Percentiles rank a stretch among this genome's conserved stretches.
These are phyloP conservation scores for Apoderus coryli DNA, from an alignment of 2,888 invertebrate species.

Conservation along the genomic window DNA sequence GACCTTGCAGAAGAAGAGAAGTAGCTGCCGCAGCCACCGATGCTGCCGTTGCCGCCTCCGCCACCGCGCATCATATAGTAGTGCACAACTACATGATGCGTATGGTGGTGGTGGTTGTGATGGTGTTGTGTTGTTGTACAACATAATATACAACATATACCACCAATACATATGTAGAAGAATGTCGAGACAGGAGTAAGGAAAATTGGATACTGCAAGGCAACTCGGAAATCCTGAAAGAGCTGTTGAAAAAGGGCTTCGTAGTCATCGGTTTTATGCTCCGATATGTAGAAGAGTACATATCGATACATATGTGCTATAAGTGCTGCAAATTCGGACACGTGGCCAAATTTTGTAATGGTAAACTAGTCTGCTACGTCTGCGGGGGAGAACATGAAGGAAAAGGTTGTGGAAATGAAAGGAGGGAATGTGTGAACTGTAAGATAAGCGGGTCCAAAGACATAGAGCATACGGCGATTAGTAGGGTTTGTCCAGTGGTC, in stretches of 20 bases:
- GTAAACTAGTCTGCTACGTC: constrained; percentile 3
- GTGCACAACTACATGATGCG: no score
- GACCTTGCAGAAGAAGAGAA: no score
- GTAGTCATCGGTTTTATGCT: neutral
- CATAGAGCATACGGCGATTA: no score
- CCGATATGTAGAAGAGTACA: constrained; percentile 1
- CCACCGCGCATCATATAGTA: no score
- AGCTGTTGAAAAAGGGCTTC: neutral
- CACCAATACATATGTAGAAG: no score
- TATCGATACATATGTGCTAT: constrained; percentile 5
- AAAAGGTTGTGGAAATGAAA: neutral
- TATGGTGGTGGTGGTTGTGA: no score
- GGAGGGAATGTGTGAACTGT: constrained; percentile 2
- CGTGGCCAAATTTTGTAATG: neutral
- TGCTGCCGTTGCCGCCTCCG: no score
- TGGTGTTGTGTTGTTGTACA: no score
- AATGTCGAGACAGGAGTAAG: no score
- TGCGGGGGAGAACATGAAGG: constrained; percentile 9
- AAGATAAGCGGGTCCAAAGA: no score
- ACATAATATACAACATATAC: no score
- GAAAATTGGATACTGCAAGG: constrained; percentile 2
- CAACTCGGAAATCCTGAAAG: neutral
- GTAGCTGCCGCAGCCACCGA: no score
- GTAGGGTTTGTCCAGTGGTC: constrained; percentile 3
- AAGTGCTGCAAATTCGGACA: constrained; percentile 7